Percentiles rank a stretch among this genome's conserved stretches.
Conservation (phyloP, 2,888 invertebrate genomes). For the Melanophora roralis region DNA sequence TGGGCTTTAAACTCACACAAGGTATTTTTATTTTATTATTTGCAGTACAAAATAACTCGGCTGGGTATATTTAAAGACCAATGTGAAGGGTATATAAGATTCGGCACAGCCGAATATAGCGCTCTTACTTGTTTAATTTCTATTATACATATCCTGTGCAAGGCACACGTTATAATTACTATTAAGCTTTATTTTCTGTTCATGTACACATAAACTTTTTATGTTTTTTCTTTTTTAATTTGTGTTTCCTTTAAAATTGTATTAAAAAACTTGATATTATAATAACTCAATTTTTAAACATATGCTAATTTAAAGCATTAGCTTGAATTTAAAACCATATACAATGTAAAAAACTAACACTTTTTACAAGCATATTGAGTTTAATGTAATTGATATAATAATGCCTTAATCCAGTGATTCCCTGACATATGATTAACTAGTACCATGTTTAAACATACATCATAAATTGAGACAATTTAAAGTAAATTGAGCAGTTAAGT, state of each 20-base stretch:
- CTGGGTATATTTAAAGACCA: no score
- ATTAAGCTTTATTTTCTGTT: neutral
- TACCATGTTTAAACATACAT: no score
- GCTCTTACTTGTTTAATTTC: no score
- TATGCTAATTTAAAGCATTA: constrained; percentile 35
- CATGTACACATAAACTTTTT: neutral
- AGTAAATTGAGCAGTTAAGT: no score
- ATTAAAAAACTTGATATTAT: neutral
- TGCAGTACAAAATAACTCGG: no score
- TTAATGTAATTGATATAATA: constrained; percentile 44
- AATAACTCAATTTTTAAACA: constrained; percentile 24
- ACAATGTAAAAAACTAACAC: constrained; percentile 5
- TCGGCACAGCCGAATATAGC: no score
- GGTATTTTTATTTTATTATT: no score
- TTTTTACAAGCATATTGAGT: constrained; percentile 39
- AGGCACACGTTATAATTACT: neutral
- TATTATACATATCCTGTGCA: neutral
- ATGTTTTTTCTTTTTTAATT: constrained; percentile 15
- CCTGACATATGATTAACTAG: no score
- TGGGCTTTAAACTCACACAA: no score
- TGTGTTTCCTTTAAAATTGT: constrained; percentile 40
- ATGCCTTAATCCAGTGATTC: neutral
- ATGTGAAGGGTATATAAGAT: no score
- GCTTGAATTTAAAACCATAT: constrained; percentile 15
- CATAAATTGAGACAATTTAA: no score